A percentile compares a stretch with the other conserved stretches of the same genome.
Conservation (phyloP, 2,888 invertebrate species). For the Diaprepes abbreviatus region DNA sequence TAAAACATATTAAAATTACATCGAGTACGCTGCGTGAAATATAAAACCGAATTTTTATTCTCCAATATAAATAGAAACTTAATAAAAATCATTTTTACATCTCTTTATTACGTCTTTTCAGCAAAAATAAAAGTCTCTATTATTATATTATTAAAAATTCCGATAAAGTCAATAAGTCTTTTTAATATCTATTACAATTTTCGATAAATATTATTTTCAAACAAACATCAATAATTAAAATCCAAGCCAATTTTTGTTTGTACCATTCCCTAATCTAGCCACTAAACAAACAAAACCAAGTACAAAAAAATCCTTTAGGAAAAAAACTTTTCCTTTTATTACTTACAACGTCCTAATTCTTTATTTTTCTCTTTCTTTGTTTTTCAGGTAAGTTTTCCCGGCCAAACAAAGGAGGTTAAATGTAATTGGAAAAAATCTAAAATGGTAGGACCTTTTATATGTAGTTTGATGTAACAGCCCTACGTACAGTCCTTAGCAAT, state of each 20-base stretch:
- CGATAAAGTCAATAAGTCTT: too few species aligned
- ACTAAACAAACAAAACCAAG: conserved; percentile 4
- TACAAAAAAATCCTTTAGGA: conserved; percentile 1
- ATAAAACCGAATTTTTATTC: too few species aligned
- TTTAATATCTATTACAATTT: too few species aligned
- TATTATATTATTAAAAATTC: too few species aligned
- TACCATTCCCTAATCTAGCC: background rate
- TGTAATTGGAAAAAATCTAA: conserved; percentile 34
- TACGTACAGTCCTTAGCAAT: conserved; percentile 16
- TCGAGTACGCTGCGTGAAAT: too few species aligned
- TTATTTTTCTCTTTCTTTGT: conserved; percentile 26
- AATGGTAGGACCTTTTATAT: conserved; percentile 30
- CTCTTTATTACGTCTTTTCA: too few species aligned
- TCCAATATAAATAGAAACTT: too few species aligned
- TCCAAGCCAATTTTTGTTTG: background rate
- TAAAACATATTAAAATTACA: too few species aligned
- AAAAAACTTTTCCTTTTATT: conserved; percentile 6
- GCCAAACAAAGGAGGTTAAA: conserved; percentile 19
- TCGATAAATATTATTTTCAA: too few species aligned
- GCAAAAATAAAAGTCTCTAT: too few species aligned
- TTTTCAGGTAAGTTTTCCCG: conserved; percentile 29
- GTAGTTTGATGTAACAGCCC: conserved; percentile 13
- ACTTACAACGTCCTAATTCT: conserved; percentile 19
- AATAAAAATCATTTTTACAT: too few species aligned
- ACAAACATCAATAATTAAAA: background rate